Evolutionary conservation across 2,888 invertebrate species (phyloP).

Genomic region (Drosophila infuscata): DNA sequence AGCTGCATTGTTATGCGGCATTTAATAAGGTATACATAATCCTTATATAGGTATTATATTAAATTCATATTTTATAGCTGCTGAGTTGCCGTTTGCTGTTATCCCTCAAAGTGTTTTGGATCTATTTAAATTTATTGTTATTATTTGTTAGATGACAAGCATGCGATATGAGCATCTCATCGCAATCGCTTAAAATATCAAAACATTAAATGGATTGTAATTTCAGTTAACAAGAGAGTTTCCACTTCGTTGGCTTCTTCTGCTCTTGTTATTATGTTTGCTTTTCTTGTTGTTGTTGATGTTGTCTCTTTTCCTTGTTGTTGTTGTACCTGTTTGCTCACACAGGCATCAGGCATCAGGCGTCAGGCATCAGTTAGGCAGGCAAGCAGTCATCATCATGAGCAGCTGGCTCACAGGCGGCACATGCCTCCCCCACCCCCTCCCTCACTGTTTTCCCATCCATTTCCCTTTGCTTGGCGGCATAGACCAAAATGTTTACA

Average conservation of each 20-base stretch:
- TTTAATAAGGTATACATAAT: background rate
- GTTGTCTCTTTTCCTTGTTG: background rate
- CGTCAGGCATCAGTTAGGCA: conserved; percentile 51
- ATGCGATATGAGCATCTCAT: conserved; percentile 15
- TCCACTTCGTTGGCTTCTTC: conserved; percentile 49
- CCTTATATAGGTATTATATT: background rate
- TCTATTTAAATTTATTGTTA: conserved; percentile 5
- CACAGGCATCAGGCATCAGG: conserved; percentile 29
- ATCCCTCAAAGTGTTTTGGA: background rate
- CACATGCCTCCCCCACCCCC: background rate
- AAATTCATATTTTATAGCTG: background rate
- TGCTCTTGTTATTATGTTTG: conserved; percentile 7
- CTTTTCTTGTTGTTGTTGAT: conserved; percentile 3
- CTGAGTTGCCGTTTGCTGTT: background rate
- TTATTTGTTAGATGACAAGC: conserved; percentile 3
- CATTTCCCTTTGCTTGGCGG: conserved; percentile 22
- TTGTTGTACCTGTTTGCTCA: conserved; percentile 64
- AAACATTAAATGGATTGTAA: conserved; percentile 55
- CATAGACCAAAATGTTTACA: conserved; percentile 76
- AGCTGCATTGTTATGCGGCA: background rate
- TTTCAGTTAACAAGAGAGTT: conserved; percentile 55
- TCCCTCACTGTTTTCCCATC: background rate
- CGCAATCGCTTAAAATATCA: conserved; percentile 31
- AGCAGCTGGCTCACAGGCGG: conserved; percentile 57
- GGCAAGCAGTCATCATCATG: conserved; percentile 52